Conservation (phyloP, 1,140 invertebrate species). For the Dryas iulia region DNA sequence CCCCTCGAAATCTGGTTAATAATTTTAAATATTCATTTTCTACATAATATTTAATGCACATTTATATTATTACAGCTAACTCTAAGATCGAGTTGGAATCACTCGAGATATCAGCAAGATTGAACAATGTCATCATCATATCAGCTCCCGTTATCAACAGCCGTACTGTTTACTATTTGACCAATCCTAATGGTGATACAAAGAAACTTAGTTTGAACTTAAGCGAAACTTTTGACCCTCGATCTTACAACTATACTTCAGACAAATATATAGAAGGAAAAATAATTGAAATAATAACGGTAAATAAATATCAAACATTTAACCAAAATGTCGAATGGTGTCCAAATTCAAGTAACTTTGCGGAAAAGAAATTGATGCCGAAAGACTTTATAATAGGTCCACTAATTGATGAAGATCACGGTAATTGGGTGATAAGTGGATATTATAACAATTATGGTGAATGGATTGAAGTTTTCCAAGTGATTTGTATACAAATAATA, state of each 20-base stretch:
- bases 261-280: constrained; percentile 27
- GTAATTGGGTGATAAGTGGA: constrained; percentile 63
- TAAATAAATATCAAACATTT: constrained; percentile 32
- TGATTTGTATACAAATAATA: constrained; percentile 56
- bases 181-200: constrained; percentile 48
- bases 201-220: constrained; percentile 40
- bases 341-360: constrained; percentile 29
- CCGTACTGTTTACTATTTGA: constrained; percentile 44
- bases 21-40: too few relatives aligned
- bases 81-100: constrained; percentile 46
- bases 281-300: constrained; percentile 21
- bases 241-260: constrained; percentile 23
- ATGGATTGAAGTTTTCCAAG: constrained; percentile 57
- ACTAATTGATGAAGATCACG: constrained; percentile 50
- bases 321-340: constrained; percentile 28
- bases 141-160: constrained; percentile 45
- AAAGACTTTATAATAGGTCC: constrained; percentile 63
- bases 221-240: constrained; percentile 14
- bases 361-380: constrained; percentile 23
- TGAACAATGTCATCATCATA: constrained; percentile 51
- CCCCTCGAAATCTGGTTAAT: too few relatives aligned
- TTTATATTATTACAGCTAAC: constrained; percentile 43
- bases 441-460: constrained; percentile 39
- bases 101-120: constrained; percentile 34
- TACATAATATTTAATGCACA: too few relatives aligned